Conservation (phyloP, 2,888 invertebrate species). For the Glyphotaelius pellucidus region DNA sequence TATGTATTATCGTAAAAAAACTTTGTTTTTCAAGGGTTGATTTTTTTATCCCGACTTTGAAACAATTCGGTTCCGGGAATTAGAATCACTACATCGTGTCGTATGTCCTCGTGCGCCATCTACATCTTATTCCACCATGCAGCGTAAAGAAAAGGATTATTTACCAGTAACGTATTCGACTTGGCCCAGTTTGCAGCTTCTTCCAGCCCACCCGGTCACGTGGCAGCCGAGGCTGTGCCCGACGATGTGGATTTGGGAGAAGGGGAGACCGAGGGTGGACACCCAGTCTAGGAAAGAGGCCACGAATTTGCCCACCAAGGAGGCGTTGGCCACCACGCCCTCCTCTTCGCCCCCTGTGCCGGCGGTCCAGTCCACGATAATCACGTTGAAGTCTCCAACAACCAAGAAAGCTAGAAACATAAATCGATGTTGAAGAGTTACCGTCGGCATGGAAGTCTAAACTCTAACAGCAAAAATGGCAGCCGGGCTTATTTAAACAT, state of each 20-base stretch:
- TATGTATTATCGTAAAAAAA: too few species aligned
- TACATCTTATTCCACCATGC: background rate
- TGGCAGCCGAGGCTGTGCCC: conserved; percentile 76
- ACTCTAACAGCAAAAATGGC: too few species aligned
- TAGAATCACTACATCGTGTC: too few species aligned
- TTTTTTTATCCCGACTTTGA: too few species aligned
- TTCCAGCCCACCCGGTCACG: conserved; percentile 74
- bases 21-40: too few species aligned
- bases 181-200: conserved; percentile 67
- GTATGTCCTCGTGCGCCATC: background rate
- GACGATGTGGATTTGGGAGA: conserved; percentile 71
- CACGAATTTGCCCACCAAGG: conserved; percentile 71
- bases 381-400: conserved; percentile 71
- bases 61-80: too few species aligned
- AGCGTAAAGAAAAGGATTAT: conserved; percentile 40
- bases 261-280: conserved; percentile 69
- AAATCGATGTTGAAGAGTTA: background rate
- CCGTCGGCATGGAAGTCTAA: too few species aligned
- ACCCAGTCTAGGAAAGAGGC: conserved; percentile 73
- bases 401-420: conserved; percentile 70
- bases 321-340: conserved; percentile 71
- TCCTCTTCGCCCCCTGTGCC: conserved; percentile 71
- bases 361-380: conserved; percentile 75
- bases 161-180: conserved; percentile 72
- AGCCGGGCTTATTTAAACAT: too few species aligned